phyloP scores from a whole-genome alignment of 2,797 vertebrate genomes.

The Poeciliopsis turneri region DNA sequence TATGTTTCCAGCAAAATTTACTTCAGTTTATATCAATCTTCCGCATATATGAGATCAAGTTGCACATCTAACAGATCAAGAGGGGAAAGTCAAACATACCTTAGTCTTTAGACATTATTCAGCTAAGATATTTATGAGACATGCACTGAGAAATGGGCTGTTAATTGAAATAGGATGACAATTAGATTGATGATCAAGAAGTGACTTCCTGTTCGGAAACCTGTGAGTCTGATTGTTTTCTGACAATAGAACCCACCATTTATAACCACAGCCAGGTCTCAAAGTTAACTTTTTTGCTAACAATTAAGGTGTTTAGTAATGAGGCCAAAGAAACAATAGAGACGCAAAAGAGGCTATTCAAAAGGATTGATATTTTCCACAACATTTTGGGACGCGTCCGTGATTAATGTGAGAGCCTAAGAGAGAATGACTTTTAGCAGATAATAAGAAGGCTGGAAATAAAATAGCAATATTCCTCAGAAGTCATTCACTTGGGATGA shows the following conservation, averaged over 20 bases:
- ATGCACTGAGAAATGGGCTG: neutral
- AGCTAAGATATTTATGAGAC: neutral
- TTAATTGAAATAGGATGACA: neutral
- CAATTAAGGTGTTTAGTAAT: neutral
- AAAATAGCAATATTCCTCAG: neutral
- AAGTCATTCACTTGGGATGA: neutral
- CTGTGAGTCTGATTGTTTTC: neutral
- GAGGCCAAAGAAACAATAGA: neutral
- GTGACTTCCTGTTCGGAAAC: neutral
- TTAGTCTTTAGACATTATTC: neutral
- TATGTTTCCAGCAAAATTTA: neutral
- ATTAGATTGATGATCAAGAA: neutral
- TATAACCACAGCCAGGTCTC: neutral
- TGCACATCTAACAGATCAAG: neutral
- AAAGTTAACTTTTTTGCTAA: neutral
- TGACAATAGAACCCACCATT: neutral
- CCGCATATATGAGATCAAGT: neutral
- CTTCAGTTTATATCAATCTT: neutral
- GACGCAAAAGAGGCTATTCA: neutral
- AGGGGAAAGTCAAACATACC: neutral
- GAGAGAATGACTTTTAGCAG: neutral
- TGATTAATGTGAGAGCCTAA: neutral
- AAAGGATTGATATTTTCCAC: neutral
- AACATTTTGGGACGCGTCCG: neutral
- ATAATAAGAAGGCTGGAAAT: neutral